phyloP scores from a whole-genome alignment of 2,888 invertebrate genomes.

The Polia nebulosa region DNA sequence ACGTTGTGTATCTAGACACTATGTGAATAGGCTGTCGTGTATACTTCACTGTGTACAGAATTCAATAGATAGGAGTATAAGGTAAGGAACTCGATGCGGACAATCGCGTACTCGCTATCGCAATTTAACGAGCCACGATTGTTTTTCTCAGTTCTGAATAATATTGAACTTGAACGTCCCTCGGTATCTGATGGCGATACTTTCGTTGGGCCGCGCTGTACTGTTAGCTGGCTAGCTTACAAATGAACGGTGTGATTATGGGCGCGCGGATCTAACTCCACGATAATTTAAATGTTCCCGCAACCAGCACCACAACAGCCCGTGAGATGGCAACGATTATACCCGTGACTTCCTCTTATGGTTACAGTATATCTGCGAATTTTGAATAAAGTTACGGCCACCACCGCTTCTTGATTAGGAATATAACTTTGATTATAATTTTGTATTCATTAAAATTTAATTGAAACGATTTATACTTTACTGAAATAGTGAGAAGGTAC shows the following conservation, averaged over 20 bases:
- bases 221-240: constrained; percentile 88
- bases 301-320: constrained; percentile 79
- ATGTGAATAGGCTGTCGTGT: constrained; percentile 60
- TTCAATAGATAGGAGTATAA: constrained; percentile 73
- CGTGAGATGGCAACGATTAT: constrained; percentile 85
- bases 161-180: constrained; percentile 88
- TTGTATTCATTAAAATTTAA: constrained; percentile 30
- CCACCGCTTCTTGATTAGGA: constrained; percentile 62
- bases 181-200: constrained; percentile 88
- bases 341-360: constrained; percentile 87
- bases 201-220: constrained; percentile 84
- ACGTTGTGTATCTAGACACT: constrained; percentile 45
- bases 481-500: neutral
- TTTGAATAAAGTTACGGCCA: constrained; percentile 86
- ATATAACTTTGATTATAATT: constrained; percentile 40
- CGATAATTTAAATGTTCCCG: constrained; percentile 90
- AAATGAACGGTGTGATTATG: constrained; percentile 90
- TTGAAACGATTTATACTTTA: neutral
- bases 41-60: constrained; percentile 65
- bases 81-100: constrained; percentile 80
- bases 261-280: constrained; percentile 87
- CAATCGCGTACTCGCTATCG: constrained; percentile 86
- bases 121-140: constrained; percentile 90
- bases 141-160: constrained; percentile 90
- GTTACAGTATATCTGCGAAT: constrained; percentile 81